Evolutionary conservation across 2,113 vertebrate genomes (phyloP).

Genomic region (Periophthalmus modestus): DNA sequence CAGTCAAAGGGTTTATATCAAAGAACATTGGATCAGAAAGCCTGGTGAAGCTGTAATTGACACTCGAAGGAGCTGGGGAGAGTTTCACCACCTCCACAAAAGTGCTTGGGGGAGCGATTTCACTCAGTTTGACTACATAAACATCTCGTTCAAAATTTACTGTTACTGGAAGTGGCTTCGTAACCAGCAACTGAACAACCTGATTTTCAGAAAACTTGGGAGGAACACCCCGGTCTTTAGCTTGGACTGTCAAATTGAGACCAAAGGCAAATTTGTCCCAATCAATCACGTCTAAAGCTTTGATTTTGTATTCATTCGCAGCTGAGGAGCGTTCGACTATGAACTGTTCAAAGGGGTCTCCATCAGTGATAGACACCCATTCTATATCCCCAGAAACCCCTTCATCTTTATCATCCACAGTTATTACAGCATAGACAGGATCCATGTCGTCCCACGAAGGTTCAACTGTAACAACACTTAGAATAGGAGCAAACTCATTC

Average conservation of each 20-base stretch:
- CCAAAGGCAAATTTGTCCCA: conserved; percentile 87
- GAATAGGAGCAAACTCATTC: conserved; percentile 87
- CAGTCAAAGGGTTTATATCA: conserved; percentile 87
- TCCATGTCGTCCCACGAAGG: conserved; percentile 84
- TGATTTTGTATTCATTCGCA: conserved; percentile 88
- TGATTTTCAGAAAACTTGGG: conserved; percentile 86
- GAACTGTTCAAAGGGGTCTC: conserved; percentile 90
- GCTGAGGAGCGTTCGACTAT: conserved; percentile 83
- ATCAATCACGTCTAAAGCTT: conserved; percentile 81
- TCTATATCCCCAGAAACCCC: conserved; percentile 93
- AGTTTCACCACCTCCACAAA: conserved; percentile 85
- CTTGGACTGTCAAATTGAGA: conserved; percentile 92
- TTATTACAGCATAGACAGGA: conserved; percentile 84
- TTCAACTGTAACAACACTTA: conserved; percentile 79
- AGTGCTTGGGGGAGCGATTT: conserved; percentile 91
- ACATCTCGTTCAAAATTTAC: conserved; percentile 83
- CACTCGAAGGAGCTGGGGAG: conserved; percentile 76
- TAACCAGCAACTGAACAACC: conserved; percentile 83
- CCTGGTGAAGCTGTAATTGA: conserved; percentile 85
- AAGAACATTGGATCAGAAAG: conserved; percentile 83
- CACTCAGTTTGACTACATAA: conserved; percentile 86
- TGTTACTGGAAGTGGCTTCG: conserved; percentile 74
- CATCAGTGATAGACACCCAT: conserved; percentile 89
- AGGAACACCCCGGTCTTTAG: conserved; percentile 90
- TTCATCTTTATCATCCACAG: conserved; percentile 89